Conservation (phyloP, 64 coral and sea anemone genomes). For the Hydrozoanthus tunicans region DNA sequence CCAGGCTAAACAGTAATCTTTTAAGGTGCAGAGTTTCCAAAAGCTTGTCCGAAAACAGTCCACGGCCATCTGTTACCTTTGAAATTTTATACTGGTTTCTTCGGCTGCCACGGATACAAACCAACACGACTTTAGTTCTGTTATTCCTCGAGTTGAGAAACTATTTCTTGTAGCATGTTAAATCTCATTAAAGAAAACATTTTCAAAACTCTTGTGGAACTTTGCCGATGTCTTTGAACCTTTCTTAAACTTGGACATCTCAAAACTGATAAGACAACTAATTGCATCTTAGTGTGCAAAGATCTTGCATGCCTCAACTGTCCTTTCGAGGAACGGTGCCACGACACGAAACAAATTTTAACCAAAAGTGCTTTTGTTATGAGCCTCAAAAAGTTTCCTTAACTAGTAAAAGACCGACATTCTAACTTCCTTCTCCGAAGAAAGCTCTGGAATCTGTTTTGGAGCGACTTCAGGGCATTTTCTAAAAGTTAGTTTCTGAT, state of each 20-base stretch:
- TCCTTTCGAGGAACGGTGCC: not conserved
- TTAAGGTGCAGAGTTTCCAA: not conserved
- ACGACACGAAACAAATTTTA: constrained; percentile 42
- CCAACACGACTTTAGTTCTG: not conserved
- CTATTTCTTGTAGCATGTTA: not conserved
- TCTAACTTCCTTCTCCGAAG: not conserved
- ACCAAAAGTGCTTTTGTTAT: constrained; percentile 14
- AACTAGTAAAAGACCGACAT: not conserved
- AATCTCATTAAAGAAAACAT: not conserved
- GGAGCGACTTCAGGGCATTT: not conserved
- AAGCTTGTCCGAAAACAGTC: not conserved
- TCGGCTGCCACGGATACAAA: not conserved
- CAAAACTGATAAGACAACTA: constrained; percentile 11
- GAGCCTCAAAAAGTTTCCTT: not conserved
- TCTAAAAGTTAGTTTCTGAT: not conserved
- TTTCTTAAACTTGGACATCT: constrained; percentile 4
- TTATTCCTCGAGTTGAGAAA: not conserved
- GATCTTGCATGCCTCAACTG: constrained; percentile 12
- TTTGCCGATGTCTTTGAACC: constrained; percentile 32
- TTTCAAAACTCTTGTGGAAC: not conserved
- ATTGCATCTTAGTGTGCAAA: not conserved
- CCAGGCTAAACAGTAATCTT: not conserved
- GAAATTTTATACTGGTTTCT: not conserved
- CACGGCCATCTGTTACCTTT: constrained; percentile 1
- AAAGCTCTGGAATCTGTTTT: not conserved